Evolutionary conservation across 2,888 invertebrate species (phyloP), one percentile per base, ranked within the genome.

Genomic region (Tuta absoluta): DNA sequence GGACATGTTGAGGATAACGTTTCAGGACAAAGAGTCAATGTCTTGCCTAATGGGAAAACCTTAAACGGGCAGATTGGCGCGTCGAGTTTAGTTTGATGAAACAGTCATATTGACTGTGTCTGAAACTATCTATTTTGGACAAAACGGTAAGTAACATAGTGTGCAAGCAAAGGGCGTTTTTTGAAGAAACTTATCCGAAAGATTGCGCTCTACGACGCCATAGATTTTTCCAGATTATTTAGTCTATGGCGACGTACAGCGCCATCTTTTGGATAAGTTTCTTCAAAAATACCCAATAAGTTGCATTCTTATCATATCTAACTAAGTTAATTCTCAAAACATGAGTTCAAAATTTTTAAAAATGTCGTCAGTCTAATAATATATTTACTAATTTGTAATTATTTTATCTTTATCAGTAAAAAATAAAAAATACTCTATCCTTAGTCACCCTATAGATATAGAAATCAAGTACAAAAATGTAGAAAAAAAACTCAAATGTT

Each of bases 61-160:
- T 75, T 75, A 19, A 71, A 79, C 62, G 79, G 81, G 12, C 93
- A 92, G 68, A 86, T 93, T 59, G 94, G 94, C 53, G 92, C 94
- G 17, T 94, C 95, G 10, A 95, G 95, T 85, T 92, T 95, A 76
- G 95, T 95, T 66, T 94, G 80, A 85, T 14, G 33, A 33, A 33
- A 8, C 10, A 33, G 33, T 33, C 33, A 8, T 33, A 10, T 33
- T 10, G 8, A 10, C 33, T 7, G 28, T 4, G 28, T 28, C 2
- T 28, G n/a, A 33, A 33, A 33, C 1, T 33, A 8, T 33, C 33
- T 8, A 8, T 33, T 33, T 33, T 1, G 10, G 33, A 33, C 33
- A 33, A 33, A 8, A 33, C 4, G 4, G n/a, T n/a, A n/a, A 10
- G 10, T 8, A 33, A 7, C 33, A 8, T 33, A 10, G 33, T 33